Conservation (phyloP, 1,140 invertebrate genomes). For the Globodera ellingtonae region DNA sequence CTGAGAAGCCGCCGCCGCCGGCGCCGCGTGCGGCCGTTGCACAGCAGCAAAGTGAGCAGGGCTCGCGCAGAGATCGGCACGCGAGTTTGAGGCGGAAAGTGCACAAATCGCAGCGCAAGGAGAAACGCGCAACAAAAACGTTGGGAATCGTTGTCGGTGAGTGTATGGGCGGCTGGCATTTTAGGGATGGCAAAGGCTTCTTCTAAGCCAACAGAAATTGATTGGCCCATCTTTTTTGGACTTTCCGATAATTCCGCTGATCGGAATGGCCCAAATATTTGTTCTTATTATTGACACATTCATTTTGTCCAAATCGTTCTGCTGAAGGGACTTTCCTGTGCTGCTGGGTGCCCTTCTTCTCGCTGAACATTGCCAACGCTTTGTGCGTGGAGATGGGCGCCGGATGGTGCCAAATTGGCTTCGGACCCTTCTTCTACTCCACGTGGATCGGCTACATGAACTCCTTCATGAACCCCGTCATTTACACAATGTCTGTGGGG, state of each 20-base stretch:
- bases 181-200: neutral
- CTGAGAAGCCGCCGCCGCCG: conserved; percentile 24
- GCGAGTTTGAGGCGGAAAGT: conserved; percentile 56
- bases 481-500: conserved; percentile 81
- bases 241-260: too few relatives aligned
- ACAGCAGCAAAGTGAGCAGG: conserved; percentile 48
- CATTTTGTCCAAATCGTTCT: neutral
- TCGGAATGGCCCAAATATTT: too few relatives aligned
- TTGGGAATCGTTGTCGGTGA: conserved; percentile 95
- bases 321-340: conserved; percentile 85
- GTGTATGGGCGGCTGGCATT: conserved; percentile 52
- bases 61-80: conserved; percentile 51
- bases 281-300: neutral
- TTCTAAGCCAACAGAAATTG: too few relatives aligned
- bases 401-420: conserved; percentile 79
- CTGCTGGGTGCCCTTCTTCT: conserved; percentile 99
- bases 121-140: conserved; percentile 98
- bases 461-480: conserved; percentile 85
- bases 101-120: conserved; percentile 67
- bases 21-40: conserved; percentile 36
- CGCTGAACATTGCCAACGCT: conserved; percentile 93
- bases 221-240: too few relatives aligned
- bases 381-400: conserved; percentile 81
- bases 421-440: conserved; percentile 81
- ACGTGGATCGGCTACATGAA: conserved; percentile 66